Evolutionary conservation across 2,113 vertebrate genomes (phyloP), one percentile per base, ranked within the genome.

Genomic region (Oreocharis arfaki): DNA sequence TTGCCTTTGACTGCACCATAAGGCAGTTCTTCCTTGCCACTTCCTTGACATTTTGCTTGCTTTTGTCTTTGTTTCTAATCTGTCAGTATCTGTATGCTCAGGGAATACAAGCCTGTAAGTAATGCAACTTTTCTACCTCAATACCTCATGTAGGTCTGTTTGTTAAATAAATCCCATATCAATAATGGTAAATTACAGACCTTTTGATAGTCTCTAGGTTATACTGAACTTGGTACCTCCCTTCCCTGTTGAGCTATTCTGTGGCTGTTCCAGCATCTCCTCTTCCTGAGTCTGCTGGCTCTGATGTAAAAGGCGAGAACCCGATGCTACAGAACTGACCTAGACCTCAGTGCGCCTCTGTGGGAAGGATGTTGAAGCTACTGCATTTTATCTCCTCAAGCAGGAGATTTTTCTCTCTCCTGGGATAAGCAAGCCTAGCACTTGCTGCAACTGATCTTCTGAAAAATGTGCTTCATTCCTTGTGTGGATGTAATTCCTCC

Each of bases 261-360:
- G 0, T n/a, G 39, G 24, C 23, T 78, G 14, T 64, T 78, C 26
- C 59, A 33, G 22, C 30, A 33, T n/a, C 30, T 83, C 23, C 5
- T 19, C 39, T 26, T 13, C 8, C 2, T 2, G 17, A 11, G 9
- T 10, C 16, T 42, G 39, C 49, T 52, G 49, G 26, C 28, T 41
- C 26, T 60, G 47, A 19, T 30, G 17, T 4, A 33, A 37, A 35
- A 70, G 21, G 37, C 17, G 64, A 53, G n/a, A 64, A 33, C 17
- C 7, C 2, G 3, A 0, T 23, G 4, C 28, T 61, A 7, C n/a
- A 70, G 27, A 56, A 61, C 2, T 11, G 19, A 28, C n/a, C 32
- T 12, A 16, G 37, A 12, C 5, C 13, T 55, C 49, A 56, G 1
- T 57, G 59, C 57, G 44, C 5, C n/a, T 52, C 44, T 22, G 7